Conservation (phyloP, 2,888 invertebrate genomes). For the Caenorhabditis becei region DNA sequence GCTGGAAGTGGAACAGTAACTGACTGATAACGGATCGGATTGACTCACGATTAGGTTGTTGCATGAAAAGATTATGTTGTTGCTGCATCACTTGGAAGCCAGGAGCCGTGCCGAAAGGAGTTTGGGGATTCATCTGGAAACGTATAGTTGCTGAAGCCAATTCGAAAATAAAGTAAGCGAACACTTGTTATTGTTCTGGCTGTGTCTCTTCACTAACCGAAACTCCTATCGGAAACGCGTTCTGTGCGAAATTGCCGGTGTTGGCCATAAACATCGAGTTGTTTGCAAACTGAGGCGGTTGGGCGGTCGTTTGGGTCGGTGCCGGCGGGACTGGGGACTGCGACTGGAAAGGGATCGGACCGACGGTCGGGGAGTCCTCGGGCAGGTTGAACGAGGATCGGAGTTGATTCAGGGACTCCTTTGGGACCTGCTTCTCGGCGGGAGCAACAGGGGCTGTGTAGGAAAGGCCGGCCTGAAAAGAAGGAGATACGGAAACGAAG, state of each 20-base stretch:
- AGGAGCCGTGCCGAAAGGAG: constrained; percentile 33
- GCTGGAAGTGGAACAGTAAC: constrained; percentile 14
- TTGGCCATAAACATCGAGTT: constrained; percentile 44
- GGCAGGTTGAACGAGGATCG: constrained; percentile 75
- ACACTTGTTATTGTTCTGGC: not conserved
- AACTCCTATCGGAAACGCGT: constrained; percentile 47
- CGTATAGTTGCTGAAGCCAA: not conserved
- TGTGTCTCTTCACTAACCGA: constrained; percentile 16
- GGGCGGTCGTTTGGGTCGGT: not conserved
- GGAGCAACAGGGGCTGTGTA: constrained; percentile 60
- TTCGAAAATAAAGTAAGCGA: constrained; percentile 9
- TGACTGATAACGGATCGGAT: not conserved
- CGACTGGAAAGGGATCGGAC: constrained; percentile 18
- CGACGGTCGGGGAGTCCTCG: constrained; percentile 43
- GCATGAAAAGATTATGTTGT: constrained; percentile 54
- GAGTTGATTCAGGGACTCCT: constrained; percentile 76
- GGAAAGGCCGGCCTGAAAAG: constrained; percentile 72
- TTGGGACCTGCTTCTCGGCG: constrained; percentile 46
- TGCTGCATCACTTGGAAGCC: constrained; percentile 54
- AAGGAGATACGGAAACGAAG: too few relatives aligned
- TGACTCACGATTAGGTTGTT: constrained; percentile 49
- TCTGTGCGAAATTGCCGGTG: constrained; percentile 38
- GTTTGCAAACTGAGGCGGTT: constrained; percentile 33
- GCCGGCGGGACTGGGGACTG: constrained; percentile 9
- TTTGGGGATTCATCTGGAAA: constrained; percentile 54